A percentile compares a stretch with the other conserved stretches of the same genome.
Evolutionary conservation across 1,140 invertebrate species (phyloP).

Genomic region (Adelges cooleyi): DNA sequence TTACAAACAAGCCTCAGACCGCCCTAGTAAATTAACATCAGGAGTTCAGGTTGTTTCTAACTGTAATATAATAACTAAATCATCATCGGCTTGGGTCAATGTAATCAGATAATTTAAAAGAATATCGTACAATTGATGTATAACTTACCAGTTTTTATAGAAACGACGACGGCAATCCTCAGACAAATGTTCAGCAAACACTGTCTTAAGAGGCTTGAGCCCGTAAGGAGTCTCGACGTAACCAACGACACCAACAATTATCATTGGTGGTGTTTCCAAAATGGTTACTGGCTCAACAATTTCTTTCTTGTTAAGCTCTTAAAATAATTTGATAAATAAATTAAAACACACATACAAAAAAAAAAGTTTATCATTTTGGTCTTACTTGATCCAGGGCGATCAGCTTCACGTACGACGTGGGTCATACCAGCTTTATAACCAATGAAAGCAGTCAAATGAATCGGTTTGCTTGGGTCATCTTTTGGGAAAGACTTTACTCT

Average conservation of each 20-base stretch:
- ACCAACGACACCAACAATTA: slow-evolving; percentile 92
- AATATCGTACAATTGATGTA: background rate
- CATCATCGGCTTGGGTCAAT: background rate
- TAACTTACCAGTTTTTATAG: slow-evolving; percentile 97
- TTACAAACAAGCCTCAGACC: slow-evolving; percentile 24
- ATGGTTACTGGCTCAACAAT: slow-evolving; percentile 98
- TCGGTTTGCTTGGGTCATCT: slow-evolving; percentile 90
- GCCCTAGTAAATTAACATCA: slow-evolving; percentile 27
- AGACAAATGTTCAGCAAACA: slow-evolving; percentile 97
- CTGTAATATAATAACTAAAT: slow-evolving; percentile 18
- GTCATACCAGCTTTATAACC: slow-evolving; percentile 99
- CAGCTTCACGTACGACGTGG: slow-evolving; percentile 96
- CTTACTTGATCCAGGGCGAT: slow-evolving; percentile 97
- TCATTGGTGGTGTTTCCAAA: slow-evolving; percentile 96
- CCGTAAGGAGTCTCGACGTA: slow-evolving; percentile 99
- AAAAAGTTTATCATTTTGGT: slow-evolving; percentile 36
- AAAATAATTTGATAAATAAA: slow-evolving; percentile 30
- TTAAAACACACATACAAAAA: background rate
- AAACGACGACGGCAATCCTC: slow-evolving; percentile 97
- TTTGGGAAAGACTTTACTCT: slow-evolving; percentile 99
- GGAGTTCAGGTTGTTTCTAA: slow-evolving; percentile 5
- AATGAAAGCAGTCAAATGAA: slow-evolving; percentile 95
- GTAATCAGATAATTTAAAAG: background rate
- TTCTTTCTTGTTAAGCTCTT: slow-evolving; percentile 99
- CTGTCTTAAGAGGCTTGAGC: slow-evolving; percentile 81